Base-by-base conservation (phyloP, 2,113 vertebrate genomes). In the Hemibates koningsi region DNA sequence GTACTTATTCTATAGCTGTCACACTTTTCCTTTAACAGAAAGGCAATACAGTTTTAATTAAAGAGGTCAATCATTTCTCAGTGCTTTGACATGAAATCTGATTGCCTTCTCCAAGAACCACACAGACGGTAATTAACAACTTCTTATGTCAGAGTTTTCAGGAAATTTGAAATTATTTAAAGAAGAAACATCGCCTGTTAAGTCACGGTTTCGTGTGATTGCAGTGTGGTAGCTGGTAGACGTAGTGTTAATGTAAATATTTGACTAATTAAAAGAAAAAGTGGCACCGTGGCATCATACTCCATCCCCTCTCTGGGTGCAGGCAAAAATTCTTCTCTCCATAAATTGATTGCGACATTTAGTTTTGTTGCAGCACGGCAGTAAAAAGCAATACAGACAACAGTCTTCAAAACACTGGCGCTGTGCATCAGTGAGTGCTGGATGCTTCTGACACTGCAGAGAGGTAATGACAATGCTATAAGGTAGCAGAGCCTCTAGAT, bases 1-100 rank as follows among this genome's bases (percentile, higher is more conserved):
- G 91, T 92, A 88, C 91, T 93, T 93, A 91, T 92, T 95, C 93
- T 93, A 86, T 73, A 89, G 81, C 91, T 94, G 94, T 93, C 95
- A 92, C 92, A 87, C 89, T 82, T 91, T 79, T 63, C 89, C 84
- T 92, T 91, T 90, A 88, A 92, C 84, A 86, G 45, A 48, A 86
- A 95, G 90, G 85, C 86, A 93, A 90, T 34, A 17, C 85, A 38
- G 79, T 89, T 94, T 95, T 95, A 94, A 95, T 96, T 95, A 94
- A 95, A 91, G 82, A 89, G 93, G 93, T 93, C 92, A 91, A 91
- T 95, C 95, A 93, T 92, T 93, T 89, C 84, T 83, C 84, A 50
- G 68, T 88, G 81, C 85, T 61, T 82, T 93, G 92, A 89, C 94
- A 85, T 89, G 82, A 29, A 10, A 52, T 52, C 36, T 68, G 83